Base-by-base conservation (phyloP, 1,140 invertebrate genomes). In the Dendroctonus valens region DNA sequence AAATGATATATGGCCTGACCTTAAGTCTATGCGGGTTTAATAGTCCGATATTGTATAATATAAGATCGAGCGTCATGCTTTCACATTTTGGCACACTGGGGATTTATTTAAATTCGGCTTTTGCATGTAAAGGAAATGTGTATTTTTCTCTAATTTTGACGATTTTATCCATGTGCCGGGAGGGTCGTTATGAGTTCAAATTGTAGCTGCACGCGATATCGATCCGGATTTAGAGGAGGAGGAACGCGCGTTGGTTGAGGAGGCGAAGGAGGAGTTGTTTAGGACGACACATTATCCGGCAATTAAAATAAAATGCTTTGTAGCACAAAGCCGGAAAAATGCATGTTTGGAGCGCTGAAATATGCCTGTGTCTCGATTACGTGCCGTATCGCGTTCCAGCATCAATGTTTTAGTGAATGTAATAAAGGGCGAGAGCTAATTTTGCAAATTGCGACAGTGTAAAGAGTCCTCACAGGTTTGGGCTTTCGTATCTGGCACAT, bases 91-190 rank as follows among this genome's bases (percentile, higher is more conserved):
- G 7, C 52, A 54, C 52, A 54, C 39, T 54, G 39, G 26, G 26
- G 26, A 54, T 38, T 26, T 26, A 26, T 26, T 54, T 54, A 54
- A 54, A 54, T 54, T 54, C 39, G 52, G 39, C 39, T 54, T 40
- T 54, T 38, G 52, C 52, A 54, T 54, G 52, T 54, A 54, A 54
- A 54, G 52, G 52, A 54, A 54, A 54, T 54, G 52, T 54, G 52
- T 54, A 54, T 54, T 54, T 54, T 54, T 38, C 52, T 40, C 12
- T 54, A 54, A 54, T 6, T 8, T 54, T 38, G 12, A 46, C 12
- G 44, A 46, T 46, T 14, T 46, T 46, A 46, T 46, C 44, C 26
- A 26, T 26, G 44, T 11, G 44, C 44, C 9, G 12, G 44, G 9
- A 11, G 12, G 9, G 9, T 46, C 12, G 44, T 46, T 46, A 46